phyloP scores from a whole-genome alignment of 1,140 invertebrate species.

The Cherax quadricarinatus region DNA sequence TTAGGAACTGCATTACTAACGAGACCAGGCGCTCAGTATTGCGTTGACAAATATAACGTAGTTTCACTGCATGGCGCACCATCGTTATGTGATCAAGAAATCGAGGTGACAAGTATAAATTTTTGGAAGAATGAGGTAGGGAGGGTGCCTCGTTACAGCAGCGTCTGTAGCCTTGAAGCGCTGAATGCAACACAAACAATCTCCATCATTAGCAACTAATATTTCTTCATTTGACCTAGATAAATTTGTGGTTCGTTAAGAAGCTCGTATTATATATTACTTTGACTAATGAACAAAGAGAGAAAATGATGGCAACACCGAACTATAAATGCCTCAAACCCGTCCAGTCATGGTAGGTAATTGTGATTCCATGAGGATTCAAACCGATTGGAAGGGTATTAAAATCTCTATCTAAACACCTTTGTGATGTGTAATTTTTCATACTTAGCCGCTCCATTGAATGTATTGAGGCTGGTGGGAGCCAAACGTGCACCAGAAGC shows the following conservation, averaged over 20 bases:
- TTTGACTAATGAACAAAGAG: neutral
- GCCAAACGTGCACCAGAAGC: constrained; percentile 41
- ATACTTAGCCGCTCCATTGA: constrained; percentile 67
- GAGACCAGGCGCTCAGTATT: neutral
- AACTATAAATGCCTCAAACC: constrained; percentile 51
- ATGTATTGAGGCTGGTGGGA: constrained; percentile 50
- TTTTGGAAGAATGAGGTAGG: constrained; percentile 8
- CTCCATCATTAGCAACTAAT: constrained; percentile 25
- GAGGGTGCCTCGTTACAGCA: neutral
- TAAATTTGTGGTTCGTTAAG: constrained; percentile 22
- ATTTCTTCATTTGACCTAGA: constrained; percentile 35
- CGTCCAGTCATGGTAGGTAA: constrained; percentile 68
- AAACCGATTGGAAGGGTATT: constrained; percentile 70
- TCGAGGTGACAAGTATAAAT: constrained; percentile 51
- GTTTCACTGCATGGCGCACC: neutral
- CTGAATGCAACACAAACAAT: constrained; percentile 19
- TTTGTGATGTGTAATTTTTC: constrained; percentile 65
- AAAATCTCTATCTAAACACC: constrained; percentile 71
- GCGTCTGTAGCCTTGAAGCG: neutral
- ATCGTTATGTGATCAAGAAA: constrained; percentile 25
- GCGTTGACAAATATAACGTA: neutral
- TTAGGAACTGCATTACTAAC: neutral
- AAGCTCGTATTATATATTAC: constrained; percentile 14
- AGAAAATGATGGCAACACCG: constrained; percentile 31
- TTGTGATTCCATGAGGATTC: constrained; percentile 71